Conservation (phyloP, 2,113 vertebrate species). For the Lepus americanus region DNA sequence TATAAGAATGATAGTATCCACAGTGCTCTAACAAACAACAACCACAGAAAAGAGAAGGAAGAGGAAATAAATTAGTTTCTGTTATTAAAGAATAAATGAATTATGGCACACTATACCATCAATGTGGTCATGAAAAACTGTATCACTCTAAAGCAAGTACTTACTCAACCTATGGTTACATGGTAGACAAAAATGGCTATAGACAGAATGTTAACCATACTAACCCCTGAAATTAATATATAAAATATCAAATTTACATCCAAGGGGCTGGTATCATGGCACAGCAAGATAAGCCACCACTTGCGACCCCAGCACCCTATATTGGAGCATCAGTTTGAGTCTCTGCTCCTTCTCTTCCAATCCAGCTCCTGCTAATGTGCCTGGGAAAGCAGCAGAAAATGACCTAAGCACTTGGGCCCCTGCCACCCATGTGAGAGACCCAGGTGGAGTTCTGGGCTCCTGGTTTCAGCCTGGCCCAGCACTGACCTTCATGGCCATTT, state of each 20-base stretch:
- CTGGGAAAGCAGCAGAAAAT: too few species aligned
- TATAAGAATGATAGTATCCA: neutral
- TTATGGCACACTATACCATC: neutral
- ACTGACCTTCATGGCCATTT: too few species aligned
- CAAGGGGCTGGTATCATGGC: too few species aligned
- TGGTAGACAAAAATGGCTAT: neutral
- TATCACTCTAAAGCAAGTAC: neutral
- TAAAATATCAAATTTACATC: neutral
- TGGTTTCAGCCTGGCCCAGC: too few species aligned
- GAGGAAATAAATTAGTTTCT: neutral
- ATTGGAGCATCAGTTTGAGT: too few species aligned
- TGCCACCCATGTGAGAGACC: too few species aligned
- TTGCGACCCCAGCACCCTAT: too few species aligned
- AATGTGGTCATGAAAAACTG: neutral
- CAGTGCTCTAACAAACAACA: neutral
- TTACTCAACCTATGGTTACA: neutral
- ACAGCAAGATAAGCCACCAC: too few species aligned
- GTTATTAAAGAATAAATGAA: neutral
- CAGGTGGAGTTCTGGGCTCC: too few species aligned
- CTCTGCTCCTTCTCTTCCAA: too few species aligned
- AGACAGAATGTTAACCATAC: neutral
- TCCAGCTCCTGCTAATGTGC: too few species aligned
- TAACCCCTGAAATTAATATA: neutral
- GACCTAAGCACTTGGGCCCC: too few species aligned
- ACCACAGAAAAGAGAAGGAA: neutral